phyloP scores from a whole-genome alignment of 2,113 vertebrate genomes.

The Galemys pyrenaicus region DNA sequence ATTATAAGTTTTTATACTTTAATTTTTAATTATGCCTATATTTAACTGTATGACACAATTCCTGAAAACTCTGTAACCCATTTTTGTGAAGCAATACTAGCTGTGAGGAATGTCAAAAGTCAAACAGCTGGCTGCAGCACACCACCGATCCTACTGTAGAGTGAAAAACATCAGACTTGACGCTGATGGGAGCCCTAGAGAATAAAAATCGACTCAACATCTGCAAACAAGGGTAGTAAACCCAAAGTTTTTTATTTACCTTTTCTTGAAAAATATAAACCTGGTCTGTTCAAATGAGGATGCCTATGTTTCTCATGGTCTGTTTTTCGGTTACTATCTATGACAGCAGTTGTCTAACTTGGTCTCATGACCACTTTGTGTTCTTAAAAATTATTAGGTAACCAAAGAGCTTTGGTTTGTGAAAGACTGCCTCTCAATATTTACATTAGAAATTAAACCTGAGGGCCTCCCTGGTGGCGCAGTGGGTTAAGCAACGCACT shows the following conservation, averaged over 20 bases:
- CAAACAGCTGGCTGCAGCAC: neutral
- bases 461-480: no score
- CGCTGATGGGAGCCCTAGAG: neutral
- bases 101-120: neutral
- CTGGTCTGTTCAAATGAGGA: neutral
- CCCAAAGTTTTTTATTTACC: neutral
- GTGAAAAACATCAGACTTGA: neutral
- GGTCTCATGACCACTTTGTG: neutral
- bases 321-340: neutral
- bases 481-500: no score
- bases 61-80: neutral
- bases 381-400: neutral
- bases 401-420: neutral
- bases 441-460: neutral
- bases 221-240: neutral
- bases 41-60: neutral
- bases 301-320: neutral
- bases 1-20: neutral
- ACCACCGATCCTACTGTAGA: neutral
- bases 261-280: neutral
- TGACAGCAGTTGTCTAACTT: neutral
- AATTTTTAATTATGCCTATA: neutral
- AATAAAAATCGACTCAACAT: neutral
- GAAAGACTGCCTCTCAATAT: neutral
- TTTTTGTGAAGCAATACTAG: neutral